A percentile compares a stretch with the other conserved stretches of the same genome.
These are phyloP conservation scores for Muricea muricata DNA, from an alignment of 92 coral and sea anemone species.

Conservation along the genomic window DNA sequence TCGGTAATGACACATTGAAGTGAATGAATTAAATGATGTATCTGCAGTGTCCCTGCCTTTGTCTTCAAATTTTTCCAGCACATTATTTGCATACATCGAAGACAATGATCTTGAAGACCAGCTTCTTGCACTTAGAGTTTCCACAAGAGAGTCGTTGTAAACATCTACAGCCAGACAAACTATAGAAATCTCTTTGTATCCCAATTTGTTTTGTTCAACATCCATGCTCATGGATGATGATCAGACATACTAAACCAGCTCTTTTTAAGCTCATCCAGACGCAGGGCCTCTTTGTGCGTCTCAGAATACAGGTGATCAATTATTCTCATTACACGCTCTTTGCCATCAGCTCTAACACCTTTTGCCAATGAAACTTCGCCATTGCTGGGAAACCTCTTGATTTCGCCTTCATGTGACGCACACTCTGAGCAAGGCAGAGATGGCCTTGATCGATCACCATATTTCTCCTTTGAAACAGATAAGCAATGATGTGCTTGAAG, in stretches of 20 bases:
- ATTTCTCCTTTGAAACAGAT: neutral
- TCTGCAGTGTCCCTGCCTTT: neutral
- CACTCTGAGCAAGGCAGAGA: neutral
- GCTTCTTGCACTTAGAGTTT: neutral
- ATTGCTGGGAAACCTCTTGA: neutral
- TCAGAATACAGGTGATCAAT: neutral
- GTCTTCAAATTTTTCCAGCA: neutral
- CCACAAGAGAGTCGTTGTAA: neutral
- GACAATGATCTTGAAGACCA: neutral
- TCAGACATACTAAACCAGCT: neutral
- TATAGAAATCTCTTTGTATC: neutral
- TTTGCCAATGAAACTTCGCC: slow-evolving; percentile 1
- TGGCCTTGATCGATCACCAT: neutral
- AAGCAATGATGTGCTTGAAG: neutral
- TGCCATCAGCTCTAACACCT: neutral
- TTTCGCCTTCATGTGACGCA: neutral
- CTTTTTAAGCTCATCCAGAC: neutral
- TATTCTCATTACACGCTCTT: neutral
- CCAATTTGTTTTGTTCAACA: neutral
- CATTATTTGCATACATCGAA: neutral
- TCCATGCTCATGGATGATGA: neutral
- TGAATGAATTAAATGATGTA: neutral
- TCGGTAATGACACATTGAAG: slow-evolving; percentile 13
- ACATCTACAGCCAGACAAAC: neutral
- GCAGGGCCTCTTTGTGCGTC: neutral